Evolutionary conservation across 2,888 invertebrate species (phyloP).

Genomic region (Gastrophysa polygoni): DNA sequence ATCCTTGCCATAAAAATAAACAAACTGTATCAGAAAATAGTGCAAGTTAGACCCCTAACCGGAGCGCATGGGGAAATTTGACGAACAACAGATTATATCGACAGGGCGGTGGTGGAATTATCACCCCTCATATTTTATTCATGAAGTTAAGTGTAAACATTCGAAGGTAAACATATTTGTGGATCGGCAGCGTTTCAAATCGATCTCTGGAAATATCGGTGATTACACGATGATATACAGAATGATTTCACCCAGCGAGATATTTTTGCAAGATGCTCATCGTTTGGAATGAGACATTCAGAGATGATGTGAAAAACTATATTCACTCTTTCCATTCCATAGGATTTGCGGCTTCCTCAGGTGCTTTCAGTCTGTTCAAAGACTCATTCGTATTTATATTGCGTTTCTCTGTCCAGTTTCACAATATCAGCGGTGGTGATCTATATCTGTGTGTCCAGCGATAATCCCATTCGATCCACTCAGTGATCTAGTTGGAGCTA

Average conservation of each 20-base stretch:
- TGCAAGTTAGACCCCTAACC: not conserved
- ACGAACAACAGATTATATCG: constrained; percentile 36
- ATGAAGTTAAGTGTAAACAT: not conserved
- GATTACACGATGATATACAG: not conserved
- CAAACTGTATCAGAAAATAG: not conserved
- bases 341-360: too few species aligned
- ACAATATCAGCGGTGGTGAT: too few species aligned
- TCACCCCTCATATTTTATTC: not conserved
- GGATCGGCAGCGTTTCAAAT: not conserved
- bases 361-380: too few species aligned
- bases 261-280: not conserved
- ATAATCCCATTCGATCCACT: too few species aligned
- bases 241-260: not conserved
- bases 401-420: too few species aligned
- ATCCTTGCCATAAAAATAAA: not conserved
- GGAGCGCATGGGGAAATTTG: constrained; percentile 41
- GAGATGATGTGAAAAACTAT: too few species aligned
- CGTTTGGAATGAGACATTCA: not conserved
- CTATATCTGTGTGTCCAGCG: too few species aligned
- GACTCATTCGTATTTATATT: too few species aligned
- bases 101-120: not conserved
- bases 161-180: not conserved
- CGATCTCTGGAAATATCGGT: not conserved
- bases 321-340: too few species aligned
- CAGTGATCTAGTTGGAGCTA: too few species aligned